phyloP scores from a whole-genome alignment of 2,113 vertebrate genomes.

The Ariopsis seemanni region DNA sequence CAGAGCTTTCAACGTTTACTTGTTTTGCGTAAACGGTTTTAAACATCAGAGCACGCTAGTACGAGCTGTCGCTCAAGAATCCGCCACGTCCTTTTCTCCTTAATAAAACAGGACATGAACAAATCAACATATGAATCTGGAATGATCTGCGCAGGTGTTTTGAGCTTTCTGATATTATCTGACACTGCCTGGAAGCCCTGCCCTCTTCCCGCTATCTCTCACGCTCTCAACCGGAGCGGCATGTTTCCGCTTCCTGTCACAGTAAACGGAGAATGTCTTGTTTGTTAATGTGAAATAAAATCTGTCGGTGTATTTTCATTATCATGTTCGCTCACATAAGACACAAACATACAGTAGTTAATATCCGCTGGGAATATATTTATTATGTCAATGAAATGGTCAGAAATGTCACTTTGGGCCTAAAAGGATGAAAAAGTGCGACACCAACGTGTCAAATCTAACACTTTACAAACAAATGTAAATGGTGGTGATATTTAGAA shows the following conservation, averaged over 20 bases:
- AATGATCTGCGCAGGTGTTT: background rate
- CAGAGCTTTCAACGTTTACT: background rate
- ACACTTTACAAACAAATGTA: too few relatives aligned
- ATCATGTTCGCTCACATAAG: too few relatives aligned
- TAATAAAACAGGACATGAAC: background rate
- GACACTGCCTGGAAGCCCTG: background rate
- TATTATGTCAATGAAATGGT: too few relatives aligned
- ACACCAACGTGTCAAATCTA: too few relatives aligned
- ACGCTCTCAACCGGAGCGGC: background rate
- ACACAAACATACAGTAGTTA: too few relatives aligned
- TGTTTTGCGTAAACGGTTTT: background rate
- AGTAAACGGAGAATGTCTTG: background rate
- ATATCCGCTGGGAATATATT: too few relatives aligned
- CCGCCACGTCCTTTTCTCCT: background rate
- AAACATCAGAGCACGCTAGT: background rate
- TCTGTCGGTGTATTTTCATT: too few relatives aligned
- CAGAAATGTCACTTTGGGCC: too few relatives aligned
- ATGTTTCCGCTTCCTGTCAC: too few relatives aligned
- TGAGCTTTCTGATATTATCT: background rate
- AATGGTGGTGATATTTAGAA: too few relatives aligned
- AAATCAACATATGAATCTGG: background rate
- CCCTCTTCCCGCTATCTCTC: background rate
- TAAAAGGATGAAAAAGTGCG: too few relatives aligned
- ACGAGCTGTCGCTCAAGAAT: background rate
- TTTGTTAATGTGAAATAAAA: background rate